A percentile compares a stretch with the other conserved stretches of the same genome.
Evolutionary conservation across 2,888 invertebrate species (phyloP).

Genomic region (Euzophera pinguis): DNA sequence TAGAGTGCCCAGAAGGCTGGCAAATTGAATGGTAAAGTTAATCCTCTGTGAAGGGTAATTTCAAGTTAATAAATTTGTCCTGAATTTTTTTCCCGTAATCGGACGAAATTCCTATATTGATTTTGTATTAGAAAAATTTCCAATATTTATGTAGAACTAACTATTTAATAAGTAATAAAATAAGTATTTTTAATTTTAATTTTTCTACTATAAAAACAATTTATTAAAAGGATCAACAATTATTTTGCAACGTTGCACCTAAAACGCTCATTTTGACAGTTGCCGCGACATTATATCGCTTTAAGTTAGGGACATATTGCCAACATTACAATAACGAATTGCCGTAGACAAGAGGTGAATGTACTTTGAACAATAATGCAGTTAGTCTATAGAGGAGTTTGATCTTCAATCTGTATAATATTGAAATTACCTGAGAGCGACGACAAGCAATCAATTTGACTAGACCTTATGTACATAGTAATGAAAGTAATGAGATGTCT

Average conservation of each 20-base stretch:
- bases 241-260: background rate
- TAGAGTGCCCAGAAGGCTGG: too few species aligned
- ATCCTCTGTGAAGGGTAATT: too few species aligned
- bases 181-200: too few species aligned
- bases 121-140: too few species aligned
- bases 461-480: background rate
- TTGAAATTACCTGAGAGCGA: background rate
- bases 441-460: background rate
- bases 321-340: conserved; percentile 70
- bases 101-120: too few species aligned
- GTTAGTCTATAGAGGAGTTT: conserved; percentile 15
- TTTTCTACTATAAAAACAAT: too few species aligned
- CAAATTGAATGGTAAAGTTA: too few species aligned
- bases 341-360: conserved; percentile 61
- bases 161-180: too few species aligned
- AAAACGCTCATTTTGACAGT: conserved; percentile 14
- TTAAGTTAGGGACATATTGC: conserved; percentile 62
- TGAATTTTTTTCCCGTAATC: too few species aligned
- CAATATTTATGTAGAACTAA: too few species aligned
- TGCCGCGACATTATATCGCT: conserved; percentile 16
- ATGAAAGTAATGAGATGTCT: too few species aligned
- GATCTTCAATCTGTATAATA: conserved; percentile 11
- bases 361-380: conserved; percentile 38
- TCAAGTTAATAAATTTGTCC: too few species aligned
- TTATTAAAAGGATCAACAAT: background rate